Percentiles rank a stretch among this genome's conserved stretches.
These are phyloP conservation scores for Gymnobelideus leadbeateri DNA, from an alignment of 2,113 vertebrate species.

Conservation along the genomic window DNA sequence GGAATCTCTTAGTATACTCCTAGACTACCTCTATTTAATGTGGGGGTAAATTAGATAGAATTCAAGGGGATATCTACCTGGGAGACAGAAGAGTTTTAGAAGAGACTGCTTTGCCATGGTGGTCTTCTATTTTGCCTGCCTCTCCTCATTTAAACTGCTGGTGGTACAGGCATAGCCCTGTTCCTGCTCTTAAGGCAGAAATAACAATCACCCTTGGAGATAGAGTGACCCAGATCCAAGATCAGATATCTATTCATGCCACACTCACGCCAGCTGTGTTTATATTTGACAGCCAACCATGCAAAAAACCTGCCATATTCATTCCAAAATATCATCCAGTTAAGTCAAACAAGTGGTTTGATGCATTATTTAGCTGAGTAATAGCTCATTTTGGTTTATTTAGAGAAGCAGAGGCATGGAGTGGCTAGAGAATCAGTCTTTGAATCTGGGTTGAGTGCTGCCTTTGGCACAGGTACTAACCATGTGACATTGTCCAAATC, in stretches of 20 bases:
- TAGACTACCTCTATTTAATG: not conserved
- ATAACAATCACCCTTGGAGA: not conserved
- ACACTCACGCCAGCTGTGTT: not conserved
- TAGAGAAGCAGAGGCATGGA: not conserved
- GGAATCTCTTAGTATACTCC: not conserved
- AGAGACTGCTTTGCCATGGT: not conserved
- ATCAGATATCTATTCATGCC: not conserved
- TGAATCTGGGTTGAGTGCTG: not conserved
- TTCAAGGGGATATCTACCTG: not conserved
- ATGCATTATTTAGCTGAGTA: not conserved
- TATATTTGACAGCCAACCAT: not conserved
- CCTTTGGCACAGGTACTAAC: not conserved
- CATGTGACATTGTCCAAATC: not conserved
- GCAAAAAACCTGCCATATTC: not conserved
- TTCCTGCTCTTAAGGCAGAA: not conserved
- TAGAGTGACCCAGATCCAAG: not conserved
- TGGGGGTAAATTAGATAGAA: not conserved
- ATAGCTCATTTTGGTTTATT: not conserved
- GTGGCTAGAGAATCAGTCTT: not conserved
- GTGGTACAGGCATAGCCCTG: not conserved
- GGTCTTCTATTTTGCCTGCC: not conserved
- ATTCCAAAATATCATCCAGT: not conserved
- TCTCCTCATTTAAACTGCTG: not conserved
- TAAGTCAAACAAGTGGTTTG: not conserved
- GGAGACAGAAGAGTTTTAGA: not conserved